Evolutionary conservation across 35 echinoderm and acorn worm species (phyloP), one percentile per base, ranked within the genome.

Genomic region (Amphiura filiformis): DNA sequence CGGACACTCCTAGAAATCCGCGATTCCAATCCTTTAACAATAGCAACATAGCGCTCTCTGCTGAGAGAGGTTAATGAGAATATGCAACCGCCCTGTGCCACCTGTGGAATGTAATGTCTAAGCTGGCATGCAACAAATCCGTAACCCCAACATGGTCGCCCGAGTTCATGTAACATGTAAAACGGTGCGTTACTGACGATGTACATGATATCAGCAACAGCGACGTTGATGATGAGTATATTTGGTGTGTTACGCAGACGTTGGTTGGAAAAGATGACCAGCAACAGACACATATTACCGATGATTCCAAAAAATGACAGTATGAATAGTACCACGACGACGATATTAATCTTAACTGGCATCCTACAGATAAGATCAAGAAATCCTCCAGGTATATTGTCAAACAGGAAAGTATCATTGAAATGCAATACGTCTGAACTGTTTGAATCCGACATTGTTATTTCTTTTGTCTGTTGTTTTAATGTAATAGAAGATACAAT

Each of bases 51-150:
- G 20, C 93, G 84, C 40, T 95, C 93, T 18, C 82, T 79, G 75
- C 88, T 91, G 0, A 95, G 80, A 0, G 93, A 79, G 15, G 89
- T 88, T 0, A 95, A 64, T 0, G 93, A 91, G 39, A 83, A 88
- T 22, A 95, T 82, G 52, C 93, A 95, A 11, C 87, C 89, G 11
- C 93, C 93, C n/a, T 95, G 93, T 11, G 84, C 88, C 26, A 90
- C 78, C 11, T 70, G 61, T 15, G 61, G 61, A n/a, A 70, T 70
- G 28, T 70, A 70, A 70, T 70, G 61, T 70, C 61, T 11, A 30
- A 70, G 26, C 28, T 70, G 61, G 26, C 61, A 70, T 13, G 61
- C 61, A 23, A 70, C 61, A 30, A 70, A n/a, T 18, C 61, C 61
- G 26, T 70, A 30, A 13, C 61, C 61, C 61, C 61, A 70, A 23